Percentiles rank a stretch among this genome's conserved stretches.
phyloP scores from a whole-genome alignment of 2,113 vertebrate genomes.

The Noctilio leporinus region DNA sequence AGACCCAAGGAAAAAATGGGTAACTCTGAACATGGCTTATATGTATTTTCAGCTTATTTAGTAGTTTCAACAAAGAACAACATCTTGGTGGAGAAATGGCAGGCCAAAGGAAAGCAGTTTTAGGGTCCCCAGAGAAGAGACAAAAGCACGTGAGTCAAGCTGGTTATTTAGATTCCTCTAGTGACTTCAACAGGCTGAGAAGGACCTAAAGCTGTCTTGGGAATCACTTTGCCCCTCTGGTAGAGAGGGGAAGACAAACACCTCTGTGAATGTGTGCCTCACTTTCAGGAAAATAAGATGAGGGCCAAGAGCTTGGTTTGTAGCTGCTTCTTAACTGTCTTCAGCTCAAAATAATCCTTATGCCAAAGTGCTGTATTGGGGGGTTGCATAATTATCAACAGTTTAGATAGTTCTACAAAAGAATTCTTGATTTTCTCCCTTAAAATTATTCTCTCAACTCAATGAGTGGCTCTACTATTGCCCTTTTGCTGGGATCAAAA shows the following conservation, averaged over 20 bases:
- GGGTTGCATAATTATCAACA: background rate
- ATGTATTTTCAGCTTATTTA: background rate
- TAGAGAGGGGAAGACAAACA: background rate
- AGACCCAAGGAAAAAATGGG: background rate
- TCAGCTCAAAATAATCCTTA: background rate
- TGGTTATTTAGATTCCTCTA: background rate
- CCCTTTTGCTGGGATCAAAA: background rate
- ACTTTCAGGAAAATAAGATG: background rate
- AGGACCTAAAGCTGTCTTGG: background rate
- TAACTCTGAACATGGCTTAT: background rate
- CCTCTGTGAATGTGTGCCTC: background rate
- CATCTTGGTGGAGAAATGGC: background rate
- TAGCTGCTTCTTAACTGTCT: background rate
- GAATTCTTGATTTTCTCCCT: background rate
- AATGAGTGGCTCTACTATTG: background rate
- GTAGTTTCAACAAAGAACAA: background rate
- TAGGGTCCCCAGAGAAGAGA: background rate
- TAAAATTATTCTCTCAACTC: background rate
- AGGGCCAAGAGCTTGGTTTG: background rate
- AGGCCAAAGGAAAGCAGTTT: background rate
- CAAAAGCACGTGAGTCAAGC: background rate
- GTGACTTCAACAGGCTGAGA: background rate
- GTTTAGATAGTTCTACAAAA: background rate
- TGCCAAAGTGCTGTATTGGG: background rate
- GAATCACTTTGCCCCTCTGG: background rate